These are phyloP conservation scores for Papilio machaon DNA, from an alignment of 1,140 invertebrate genomes.

Conservation along the genomic window DNA sequence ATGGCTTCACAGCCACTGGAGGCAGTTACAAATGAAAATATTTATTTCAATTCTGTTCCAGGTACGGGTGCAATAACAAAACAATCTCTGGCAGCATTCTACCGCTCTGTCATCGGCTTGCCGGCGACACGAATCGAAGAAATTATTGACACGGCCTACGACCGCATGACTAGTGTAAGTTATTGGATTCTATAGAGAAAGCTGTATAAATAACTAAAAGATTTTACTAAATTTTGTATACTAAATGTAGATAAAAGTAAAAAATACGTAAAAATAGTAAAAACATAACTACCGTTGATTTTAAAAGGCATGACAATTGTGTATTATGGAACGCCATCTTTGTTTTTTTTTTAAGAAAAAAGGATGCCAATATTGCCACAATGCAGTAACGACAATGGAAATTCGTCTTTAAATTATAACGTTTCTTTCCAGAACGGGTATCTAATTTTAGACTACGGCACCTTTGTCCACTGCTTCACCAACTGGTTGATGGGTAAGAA, in stretches of 20 bases:
- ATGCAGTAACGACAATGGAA: no score
- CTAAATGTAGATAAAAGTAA: no score
- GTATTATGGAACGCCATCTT: no score
- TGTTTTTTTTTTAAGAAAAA: no score
- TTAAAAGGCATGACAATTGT: no score
- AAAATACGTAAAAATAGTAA: no score
- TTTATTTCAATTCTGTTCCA: conserved; percentile 54
- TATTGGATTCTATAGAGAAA: not conserved
- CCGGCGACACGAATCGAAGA: conserved; percentile 83
- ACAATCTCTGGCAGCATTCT: conserved; percentile 85
- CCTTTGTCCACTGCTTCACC: conserved; percentile 86
- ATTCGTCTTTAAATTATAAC: not conserved
- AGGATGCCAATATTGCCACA: no score
- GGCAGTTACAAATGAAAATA: not conserved
- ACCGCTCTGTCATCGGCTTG: conserved; percentile 86
- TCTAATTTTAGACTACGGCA: conserved; percentile 83
- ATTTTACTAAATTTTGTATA: no score
- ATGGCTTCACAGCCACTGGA: no score
- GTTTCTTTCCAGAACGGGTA: conserved; percentile 84
- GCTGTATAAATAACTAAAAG: not conserved
- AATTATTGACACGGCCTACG: conserved; percentile 85
- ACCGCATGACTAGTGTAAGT: conserved; percentile 87
- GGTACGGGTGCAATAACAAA: conserved; percentile 85
- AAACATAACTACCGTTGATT: no score
- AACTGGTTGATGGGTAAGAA: conserved; percentile 88